phyloP scores from a whole-genome alignment of 2,113 vertebrate genomes.

The Daubentonia madagascariensis region DNA sequence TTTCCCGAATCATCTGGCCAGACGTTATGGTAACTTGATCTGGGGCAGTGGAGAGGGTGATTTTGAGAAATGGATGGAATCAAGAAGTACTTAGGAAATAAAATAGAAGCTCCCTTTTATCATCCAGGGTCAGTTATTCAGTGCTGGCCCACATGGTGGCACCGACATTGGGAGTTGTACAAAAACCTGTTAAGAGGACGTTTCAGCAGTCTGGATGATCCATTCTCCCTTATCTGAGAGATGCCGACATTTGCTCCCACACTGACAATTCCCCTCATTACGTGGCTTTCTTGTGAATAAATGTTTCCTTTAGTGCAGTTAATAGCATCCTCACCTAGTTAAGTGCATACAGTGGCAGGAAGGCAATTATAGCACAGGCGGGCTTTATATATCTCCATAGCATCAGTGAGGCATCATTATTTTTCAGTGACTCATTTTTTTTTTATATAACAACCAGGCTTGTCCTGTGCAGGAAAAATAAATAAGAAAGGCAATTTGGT shows the following conservation, averaged over 20 bases:
- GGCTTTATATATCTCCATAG: background rate
- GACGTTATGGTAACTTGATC: background rate
- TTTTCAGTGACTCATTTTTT: slow-evolving; percentile 42
- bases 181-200: background rate
- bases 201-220: background rate
- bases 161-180: rapidly evolving
- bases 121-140: background rate
- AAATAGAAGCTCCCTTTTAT: background rate
- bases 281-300: background rate
- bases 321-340: background rate
- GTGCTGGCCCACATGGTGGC: rapidly evolving
- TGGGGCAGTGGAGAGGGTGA: background rate
- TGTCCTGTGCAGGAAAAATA: background rate
- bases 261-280: background rate
- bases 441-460: background rate
- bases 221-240: background rate
- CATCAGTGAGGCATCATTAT: background rate
- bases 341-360: background rate
- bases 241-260: rapidly evolving
- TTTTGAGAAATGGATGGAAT: background rate
- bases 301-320: slow-evolving; percentile 21
- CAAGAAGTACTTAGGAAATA: background rate
- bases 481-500: slow-evolving; percentile 17
- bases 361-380: slow-evolving; percentile 35
- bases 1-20: background rate